These are phyloP conservation scores for Ellobium chinense DNA, from an alignment of 2,888 invertebrate species.

Conservation along the genomic window DNA sequence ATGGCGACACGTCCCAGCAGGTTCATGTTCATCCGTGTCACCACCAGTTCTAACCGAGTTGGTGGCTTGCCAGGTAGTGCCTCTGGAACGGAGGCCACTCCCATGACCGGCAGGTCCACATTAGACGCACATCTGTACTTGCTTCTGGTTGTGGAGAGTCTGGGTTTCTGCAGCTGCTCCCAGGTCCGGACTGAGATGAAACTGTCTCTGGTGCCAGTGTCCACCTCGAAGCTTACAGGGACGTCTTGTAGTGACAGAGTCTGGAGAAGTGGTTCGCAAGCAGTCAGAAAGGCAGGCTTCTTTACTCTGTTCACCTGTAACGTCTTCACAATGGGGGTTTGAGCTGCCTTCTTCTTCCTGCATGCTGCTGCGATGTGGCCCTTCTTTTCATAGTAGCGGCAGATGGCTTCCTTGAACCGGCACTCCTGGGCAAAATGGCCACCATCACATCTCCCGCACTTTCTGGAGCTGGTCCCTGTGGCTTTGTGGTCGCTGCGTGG, in stretches of 20 bases:
- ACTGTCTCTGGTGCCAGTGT: slow-evolving; percentile 11
- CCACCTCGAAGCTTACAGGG: background rate
- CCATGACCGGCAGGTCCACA: background rate
- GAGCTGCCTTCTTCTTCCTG: background rate
- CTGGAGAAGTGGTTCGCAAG: background rate
- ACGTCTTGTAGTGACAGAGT: background rate
- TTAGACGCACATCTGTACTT: background rate
- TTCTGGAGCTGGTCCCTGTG: background rate
- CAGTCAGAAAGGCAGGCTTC: background rate
- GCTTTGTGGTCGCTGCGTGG: background rate
- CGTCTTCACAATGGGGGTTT: background rate
- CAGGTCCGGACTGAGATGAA: background rate
- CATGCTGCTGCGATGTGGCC: background rate
- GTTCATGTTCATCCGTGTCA: background rate
- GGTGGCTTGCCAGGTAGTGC: background rate
- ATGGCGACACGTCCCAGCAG: background rate
- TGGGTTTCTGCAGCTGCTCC: background rate
- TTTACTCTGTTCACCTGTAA: background rate
- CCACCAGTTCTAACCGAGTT: background rate
- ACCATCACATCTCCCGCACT: slow-evolving; percentile 10
- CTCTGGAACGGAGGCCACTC: background rate
- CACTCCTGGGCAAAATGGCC: background rate
- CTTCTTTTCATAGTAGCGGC: slow-evolving; percentile 2
- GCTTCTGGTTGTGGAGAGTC: background rate
- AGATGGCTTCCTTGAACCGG: background rate